Percentiles rank a stretch among this genome's conserved stretches.
Evolutionary conservation across 2,113 vertebrate genomes (phyloP).

Genomic region (Agelaius phoeniceus): DNA sequence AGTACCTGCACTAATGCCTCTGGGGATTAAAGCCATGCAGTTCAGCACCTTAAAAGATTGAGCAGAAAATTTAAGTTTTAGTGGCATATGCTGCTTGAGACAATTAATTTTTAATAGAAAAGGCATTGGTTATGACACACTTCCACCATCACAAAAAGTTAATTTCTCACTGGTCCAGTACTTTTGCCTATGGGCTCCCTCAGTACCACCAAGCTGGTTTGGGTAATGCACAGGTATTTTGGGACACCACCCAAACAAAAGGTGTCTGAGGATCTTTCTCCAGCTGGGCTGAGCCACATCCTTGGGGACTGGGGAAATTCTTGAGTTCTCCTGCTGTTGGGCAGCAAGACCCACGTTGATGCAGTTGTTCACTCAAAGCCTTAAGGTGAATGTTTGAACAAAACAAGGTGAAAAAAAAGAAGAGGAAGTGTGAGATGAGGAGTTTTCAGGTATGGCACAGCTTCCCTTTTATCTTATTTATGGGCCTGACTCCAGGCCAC

Average conservation of each 20-base stretch:
- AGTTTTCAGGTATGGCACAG: neutral
- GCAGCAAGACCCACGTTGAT: neutral
- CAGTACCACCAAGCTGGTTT: neutral
- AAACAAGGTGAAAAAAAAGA: neutral
- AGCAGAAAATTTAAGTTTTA: conserved; percentile 22
- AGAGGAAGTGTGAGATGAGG: neutral
- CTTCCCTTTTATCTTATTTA: neutral
- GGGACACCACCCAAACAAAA: neutral
- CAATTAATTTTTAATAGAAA: conserved; percentile 26
- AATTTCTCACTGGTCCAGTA: neutral
- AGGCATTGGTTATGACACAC: neutral
- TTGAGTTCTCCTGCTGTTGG: neutral
- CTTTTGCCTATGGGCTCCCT: neutral
- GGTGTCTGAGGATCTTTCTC: fast-evolving
- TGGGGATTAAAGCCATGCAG: neutral
- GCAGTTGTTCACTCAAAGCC: neutral
- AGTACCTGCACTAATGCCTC: neutral
- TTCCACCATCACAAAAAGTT: neutral
- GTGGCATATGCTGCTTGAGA: neutral
- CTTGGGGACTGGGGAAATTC: neutral
- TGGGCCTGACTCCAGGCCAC: neutral
- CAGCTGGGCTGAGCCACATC: fast-evolving
- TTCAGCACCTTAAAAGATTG: neutral
- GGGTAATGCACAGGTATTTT: neutral
- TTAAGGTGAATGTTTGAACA: neutral